Conservation (phyloP, 1,140 invertebrate genomes). For the Linepithema humile region DNA sequence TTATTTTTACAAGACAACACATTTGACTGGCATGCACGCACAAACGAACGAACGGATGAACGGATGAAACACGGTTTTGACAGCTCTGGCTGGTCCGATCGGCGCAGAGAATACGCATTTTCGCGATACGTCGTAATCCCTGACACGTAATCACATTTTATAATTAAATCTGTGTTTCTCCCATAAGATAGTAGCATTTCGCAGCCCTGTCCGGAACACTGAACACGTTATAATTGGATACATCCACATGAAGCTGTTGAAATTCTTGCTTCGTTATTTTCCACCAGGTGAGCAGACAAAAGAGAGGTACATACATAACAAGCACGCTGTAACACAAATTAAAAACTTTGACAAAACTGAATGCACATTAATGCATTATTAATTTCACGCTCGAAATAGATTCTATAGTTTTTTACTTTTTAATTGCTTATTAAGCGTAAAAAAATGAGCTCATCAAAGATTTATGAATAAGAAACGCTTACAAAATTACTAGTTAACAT, state of each 20-base stretch:
- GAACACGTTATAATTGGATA: constrained; percentile 57
- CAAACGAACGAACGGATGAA: neutral
- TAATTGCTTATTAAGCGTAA: neutral
- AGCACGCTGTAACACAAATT: too few relatives aligned
- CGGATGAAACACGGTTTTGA: neutral
- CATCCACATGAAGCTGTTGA: constrained; percentile 86
- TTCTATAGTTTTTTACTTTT: neutral
- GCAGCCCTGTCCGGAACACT: constrained; percentile 39
- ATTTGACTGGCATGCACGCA: neutral
- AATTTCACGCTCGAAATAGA: neutral
- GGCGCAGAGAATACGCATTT: constrained; percentile 28
- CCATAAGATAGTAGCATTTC: constrained; percentile 1
- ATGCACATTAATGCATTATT: neutral
- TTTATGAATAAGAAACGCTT: too few relatives aligned
- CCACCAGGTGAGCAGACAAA: constrained; percentile 84
- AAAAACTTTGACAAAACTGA: neutral
- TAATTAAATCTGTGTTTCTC: constrained; percentile 62
- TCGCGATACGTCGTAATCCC: constrained; percentile 24
- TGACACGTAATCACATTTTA: constrained; percentile 51
- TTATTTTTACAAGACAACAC: constrained; percentile 27
- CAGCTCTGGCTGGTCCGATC: neutral
- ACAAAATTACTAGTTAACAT: too few relatives aligned
- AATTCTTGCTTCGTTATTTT: constrained; percentile 88
- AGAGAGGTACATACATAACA: neutral
- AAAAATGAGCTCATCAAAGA: too few relatives aligned